Base-by-base conservation (phyloP, 1,140 invertebrate genomes). In the Adoxophyes honmai region DNA sequence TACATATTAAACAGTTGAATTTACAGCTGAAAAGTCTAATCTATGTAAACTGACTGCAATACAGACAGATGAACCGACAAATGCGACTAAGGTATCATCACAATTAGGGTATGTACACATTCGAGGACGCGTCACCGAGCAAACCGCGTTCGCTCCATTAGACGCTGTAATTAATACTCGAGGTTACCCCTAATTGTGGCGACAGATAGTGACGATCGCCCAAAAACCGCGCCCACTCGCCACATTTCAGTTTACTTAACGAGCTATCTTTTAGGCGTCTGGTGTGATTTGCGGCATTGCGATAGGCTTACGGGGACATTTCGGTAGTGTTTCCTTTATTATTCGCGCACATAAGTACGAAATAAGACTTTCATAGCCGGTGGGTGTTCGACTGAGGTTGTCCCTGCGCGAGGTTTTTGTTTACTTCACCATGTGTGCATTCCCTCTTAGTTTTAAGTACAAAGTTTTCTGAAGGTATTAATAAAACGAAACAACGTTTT, bases 81-180 rank as follows among this genome's bases (percentile, higher is more conserved):
- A 48, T 48, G 42, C 42, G 42, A 48, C 42, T 48, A 48, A 48
- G 42, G 42, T 48, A 63, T 42, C 39, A 37, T 52, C 60, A 58
- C 70, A 76, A 75, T 74, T 73, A 74, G 62, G 70, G 64, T 70
- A 58, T 62, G 70, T 78, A 73, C 73, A 81, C 70, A 78, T 70
- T 70, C 48, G 60, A 62, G 67, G 70, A 69, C 64, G 64, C 59
- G 65, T 77, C 64, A 63, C 64, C 66, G 70, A 69, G 60, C 64
- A 73, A 75, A 75, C 73, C 66, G 57, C 62, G 64, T 55, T 59
- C 64, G 70, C 70, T 79, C 81, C 73, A 87, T 85, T 84, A 81
- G 75, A 73, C 73, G 74, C 73, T 81, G 80, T 87, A 87, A 84
- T 85, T 82, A 85, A 87, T 84, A 85, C 74, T 67, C 62, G 64